Evolutionary conservation across 1,140 invertebrate species (phyloP), one percentile per base, ranked within the genome.

Genomic region (Macrobrachium rosenbergii): DNA sequence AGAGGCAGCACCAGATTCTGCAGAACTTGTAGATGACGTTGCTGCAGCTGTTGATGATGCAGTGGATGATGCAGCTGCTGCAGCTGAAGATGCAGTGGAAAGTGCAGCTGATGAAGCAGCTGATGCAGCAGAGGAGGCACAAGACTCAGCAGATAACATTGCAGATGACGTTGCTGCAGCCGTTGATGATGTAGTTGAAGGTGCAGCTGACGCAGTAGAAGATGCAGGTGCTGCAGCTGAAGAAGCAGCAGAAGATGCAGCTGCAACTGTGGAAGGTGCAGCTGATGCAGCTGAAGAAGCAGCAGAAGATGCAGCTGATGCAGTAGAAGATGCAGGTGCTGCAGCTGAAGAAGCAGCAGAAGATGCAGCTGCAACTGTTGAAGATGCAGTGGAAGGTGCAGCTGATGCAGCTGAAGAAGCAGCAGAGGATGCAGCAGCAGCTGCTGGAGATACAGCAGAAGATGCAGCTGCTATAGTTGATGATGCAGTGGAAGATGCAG

Each of bases 281-380:
- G n/a, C n/a, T 69, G 79, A 17, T 59, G 79, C 59, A 17, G 23
- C 7, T 11, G 58, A 11, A 7, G 23, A 52, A 8, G n/a, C 19
- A n/a, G 45, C 10, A 12, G 28, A 19, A 19, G 62, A 52, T 52
- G 79, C 21, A 19, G 79, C 59, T 21, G 79, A 8, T 81, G 52
- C 7, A 14, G 78, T n/a, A 6, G 14, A 19, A 2, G 79, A 43
- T 43, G 60, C 37, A n/a, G 28, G 28, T 21, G 64, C 43, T 73
- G 67, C 82, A 73, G 82, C 67, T 17, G 82, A 72, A 21, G 63
- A 28, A 12, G 82, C 82, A 75, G 37, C 45, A 75, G 67, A 58
- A 21, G 82, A 83, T n/a, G 43, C 67, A 23, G 43, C 43, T 37
- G 82, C 52, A 11, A 43, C 43, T 16, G 5, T 19, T 8, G 59